phyloP scores from a whole-genome alignment of 2,797 vertebrate genomes.

The Oreortyx pictus region DNA sequence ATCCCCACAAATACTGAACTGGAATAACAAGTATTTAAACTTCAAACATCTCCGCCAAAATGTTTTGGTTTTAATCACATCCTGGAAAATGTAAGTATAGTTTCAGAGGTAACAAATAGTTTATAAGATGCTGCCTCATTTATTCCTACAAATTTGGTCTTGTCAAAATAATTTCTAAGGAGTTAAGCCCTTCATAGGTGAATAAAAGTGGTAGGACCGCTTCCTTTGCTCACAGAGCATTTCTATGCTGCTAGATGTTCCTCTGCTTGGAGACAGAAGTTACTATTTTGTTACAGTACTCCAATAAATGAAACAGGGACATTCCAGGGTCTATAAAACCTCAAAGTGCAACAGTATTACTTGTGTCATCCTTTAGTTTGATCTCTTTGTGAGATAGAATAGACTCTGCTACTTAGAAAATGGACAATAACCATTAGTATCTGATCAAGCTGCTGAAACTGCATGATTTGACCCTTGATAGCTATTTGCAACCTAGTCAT shows the following conservation, averaged over 20 bases:
- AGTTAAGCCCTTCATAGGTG: neutral
- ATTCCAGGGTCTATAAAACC: slow-evolving; percentile 24
- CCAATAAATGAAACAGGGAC: neutral
- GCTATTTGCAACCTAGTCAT: neutral
- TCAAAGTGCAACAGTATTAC: neutral
- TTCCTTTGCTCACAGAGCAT: neutral
- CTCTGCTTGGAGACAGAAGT: neutral
- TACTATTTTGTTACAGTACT: slow-evolving; percentile 23
- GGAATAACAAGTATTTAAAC: slow-evolving; percentile 34
- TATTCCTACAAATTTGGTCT: neutral
- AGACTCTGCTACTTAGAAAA: neutral
- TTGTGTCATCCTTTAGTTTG: neutral
- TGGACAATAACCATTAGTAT: neutral
- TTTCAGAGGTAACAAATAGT: slow-evolving; percentile 46
- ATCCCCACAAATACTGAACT: slow-evolving; percentile 46
- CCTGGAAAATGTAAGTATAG: slow-evolving; percentile 27
- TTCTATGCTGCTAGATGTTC: slow-evolving; percentile 5
- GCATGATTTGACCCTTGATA: neutral
- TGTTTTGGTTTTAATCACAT: slow-evolving; percentile 18
- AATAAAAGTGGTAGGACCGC: neutral
- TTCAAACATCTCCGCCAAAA: slow-evolving; percentile 43
- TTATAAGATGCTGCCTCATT: neutral
- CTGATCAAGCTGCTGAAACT: neutral
- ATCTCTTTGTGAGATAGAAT: neutral
- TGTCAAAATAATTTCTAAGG: neutral